Evolutionary conservation across 2,888 invertebrate species (phyloP).

Genomic region (Lamproptera curius): DNA sequence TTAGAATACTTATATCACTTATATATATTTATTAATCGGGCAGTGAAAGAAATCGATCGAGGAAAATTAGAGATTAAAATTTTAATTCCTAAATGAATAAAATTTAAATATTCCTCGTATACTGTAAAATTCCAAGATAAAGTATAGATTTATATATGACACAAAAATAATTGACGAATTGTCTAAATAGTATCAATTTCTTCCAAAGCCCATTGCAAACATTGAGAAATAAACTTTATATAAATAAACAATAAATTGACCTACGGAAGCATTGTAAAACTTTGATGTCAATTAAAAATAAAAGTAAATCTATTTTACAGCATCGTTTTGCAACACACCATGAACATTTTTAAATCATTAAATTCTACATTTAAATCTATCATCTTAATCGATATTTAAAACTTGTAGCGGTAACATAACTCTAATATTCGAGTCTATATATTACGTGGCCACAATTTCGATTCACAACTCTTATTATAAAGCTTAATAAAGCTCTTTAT

Average conservation of each 20-base stretch:
- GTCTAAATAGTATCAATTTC: too few species aligned
- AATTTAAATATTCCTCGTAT: too few species aligned
- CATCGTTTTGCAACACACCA: not conserved
- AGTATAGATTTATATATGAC: too few species aligned
- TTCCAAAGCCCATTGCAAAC: too few species aligned
- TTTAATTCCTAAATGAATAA: too few species aligned
- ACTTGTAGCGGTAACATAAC: slow-evolving; percentile 54
- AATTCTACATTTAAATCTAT: slow-evolving; percentile 13
- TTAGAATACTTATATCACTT: slow-evolving; percentile 12
- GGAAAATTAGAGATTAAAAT: too few species aligned
- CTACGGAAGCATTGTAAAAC: not conserved
- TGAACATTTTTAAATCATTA: not conserved
- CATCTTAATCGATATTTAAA: slow-evolving; percentile 43
- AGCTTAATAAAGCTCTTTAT: slow-evolving; percentile 76
- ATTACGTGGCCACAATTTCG: slow-evolving; percentile 74
- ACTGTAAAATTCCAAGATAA: too few species aligned
- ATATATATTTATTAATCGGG: slow-evolving; percentile 15
- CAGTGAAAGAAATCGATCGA: not conserved
- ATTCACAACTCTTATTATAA: slow-evolving; percentile 77
- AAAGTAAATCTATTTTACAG: not conserved
- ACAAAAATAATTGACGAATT: too few species aligned
- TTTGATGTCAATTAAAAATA: too few species aligned
- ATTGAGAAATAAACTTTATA: too few species aligned
- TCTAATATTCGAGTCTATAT: slow-evolving; percentile 58
- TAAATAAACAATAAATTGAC: too few species aligned